Base-by-base conservation (phyloP, 2,113 vertebrate genomes). In the Otolemur garnettii region DNA sequence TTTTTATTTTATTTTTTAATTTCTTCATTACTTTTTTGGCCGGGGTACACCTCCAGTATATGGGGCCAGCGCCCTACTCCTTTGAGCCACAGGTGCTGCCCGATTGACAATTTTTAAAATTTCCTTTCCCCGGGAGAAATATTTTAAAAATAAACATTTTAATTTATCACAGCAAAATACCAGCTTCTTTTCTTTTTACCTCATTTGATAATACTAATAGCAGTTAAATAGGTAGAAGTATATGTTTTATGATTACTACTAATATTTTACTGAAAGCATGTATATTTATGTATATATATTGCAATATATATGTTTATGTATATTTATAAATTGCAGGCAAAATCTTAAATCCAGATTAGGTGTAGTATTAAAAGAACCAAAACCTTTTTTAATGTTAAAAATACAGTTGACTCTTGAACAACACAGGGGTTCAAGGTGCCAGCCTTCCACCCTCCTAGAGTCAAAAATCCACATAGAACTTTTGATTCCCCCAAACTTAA, bases 111-210 rank as follows among this genome's bases (percentile, higher is more conserved):
- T 79, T 81, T 84, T 75, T 50, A 35, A 80, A 57, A 57, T 88
- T 91, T 79, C n/a, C 93, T 82, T 92, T 86, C 75, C 78, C 57
- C 22, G 86, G 68, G 74, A 90, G 33, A 77, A 66, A 62, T 74
- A 53, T 75, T 80, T 72, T 62, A 60, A 59, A 87, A 68, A 35
- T 45, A 28, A 94, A 33, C 33, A 94, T 75, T 86, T 91, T 66
- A 69, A 80, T 81, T 88, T 88, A 24, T 28, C 50, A 26, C 9
- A 17, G 35, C 28, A 53, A 10, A 81, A 84, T 22, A 8, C n/a
- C 79, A 22, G 26, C 2, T 89, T 82, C 0, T 71, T 71, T 82
- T 28, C n/a, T 11, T 66, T 87, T 77, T 87, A 30, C 74, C 83
- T 90, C 82, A 83, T 71, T 90, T 69, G 57, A 60, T 45, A 45